These are phyloP conservation scores for Enchytraeus crypticus DNA, from an alignment of 2,888 invertebrate genomes.

Conservation along the genomic window DNA sequence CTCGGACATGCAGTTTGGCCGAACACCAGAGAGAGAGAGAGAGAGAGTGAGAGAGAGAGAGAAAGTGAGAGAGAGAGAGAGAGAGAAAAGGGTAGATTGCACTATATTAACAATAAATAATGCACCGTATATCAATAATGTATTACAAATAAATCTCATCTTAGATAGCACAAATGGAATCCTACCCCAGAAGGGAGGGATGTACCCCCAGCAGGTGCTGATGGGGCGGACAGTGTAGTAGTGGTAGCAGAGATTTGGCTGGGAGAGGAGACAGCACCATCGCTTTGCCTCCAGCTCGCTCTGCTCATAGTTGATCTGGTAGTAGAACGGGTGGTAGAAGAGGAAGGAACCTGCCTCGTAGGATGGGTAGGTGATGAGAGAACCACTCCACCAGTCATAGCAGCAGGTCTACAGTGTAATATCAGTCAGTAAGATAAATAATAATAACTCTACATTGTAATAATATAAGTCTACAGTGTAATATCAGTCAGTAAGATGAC, in stretches of 20 bases:
- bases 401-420: slow-evolving; percentile 8
- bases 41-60: too few relatives aligned
- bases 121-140: too few relatives aligned
- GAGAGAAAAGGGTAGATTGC: too few relatives aligned
- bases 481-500: background rate
- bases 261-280: slow-evolving; percentile 10
- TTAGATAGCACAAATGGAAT: too few relatives aligned
- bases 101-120: too few relatives aligned
- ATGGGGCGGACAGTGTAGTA: slow-evolving; percentile 8
- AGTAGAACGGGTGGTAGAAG: slow-evolving; percentile 3
- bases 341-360: slow-evolving; percentile 6
- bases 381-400: slow-evolving; percentile 1
- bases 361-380: background rate
- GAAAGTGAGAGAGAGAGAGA: too few relatives aligned
- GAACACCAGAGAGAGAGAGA: too few relatives aligned
- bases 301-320: background rate
- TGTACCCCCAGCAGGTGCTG: slow-evolving; percentile 5
- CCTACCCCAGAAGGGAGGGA: slow-evolving; percentile 4
- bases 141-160: too few relatives aligned
- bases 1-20: too few relatives aligned
- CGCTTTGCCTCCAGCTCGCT: background rate
- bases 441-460: too few relatives aligned
- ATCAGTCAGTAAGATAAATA: background rate
- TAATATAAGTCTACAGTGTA: slow-evolving; percentile 3
- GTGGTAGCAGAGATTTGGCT: background rate